Conservation (phyloP, 2,888 invertebrate species). For the Microchrysa polita region DNA sequence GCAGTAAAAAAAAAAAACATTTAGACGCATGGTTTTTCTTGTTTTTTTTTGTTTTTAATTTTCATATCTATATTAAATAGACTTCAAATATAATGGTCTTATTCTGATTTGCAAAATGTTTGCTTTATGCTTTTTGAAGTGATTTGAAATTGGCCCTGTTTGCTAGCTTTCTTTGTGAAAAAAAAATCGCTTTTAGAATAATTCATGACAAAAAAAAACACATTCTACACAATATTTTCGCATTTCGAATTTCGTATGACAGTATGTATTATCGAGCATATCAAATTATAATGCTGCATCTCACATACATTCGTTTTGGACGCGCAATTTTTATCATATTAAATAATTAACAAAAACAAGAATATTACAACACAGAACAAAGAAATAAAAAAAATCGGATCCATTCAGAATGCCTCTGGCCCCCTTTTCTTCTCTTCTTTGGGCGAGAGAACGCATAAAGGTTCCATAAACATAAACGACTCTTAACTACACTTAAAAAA, state of each 20-base stretch:
- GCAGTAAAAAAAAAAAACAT: constrained; percentile 20
- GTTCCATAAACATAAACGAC: too few species aligned
- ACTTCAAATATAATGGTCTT: constrained; percentile 28
- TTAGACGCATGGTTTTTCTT: too few species aligned
- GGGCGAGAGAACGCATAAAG: neutral
- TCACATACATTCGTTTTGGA: neutral
- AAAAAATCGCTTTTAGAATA: constrained; percentile 7
- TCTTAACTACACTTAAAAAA: neutral
- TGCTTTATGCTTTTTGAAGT: constrained; percentile 7
- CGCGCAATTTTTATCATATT: constrained; percentile 19
- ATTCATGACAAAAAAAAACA: too few species aligned
- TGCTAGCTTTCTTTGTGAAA: too few species aligned
- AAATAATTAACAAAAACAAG: constrained; percentile 44
- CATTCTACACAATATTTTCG: neutral
- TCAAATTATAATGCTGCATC: too few species aligned
- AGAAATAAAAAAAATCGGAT: constrained; percentile 7
- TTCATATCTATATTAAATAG: constrained; percentile 39
- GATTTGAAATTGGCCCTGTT: constrained; percentile 10
- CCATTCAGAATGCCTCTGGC: neutral
- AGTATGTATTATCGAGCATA: too few species aligned
- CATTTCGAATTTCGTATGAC: too few species aligned
- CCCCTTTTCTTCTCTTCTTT: constrained; percentile 6
- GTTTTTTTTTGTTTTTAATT: constrained; percentile 16
- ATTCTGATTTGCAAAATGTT: constrained; percentile 17
- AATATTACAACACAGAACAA: constrained; percentile 26